Conservation (phyloP, 2,113 vertebrate species). For the Siniperca knerii region DNA sequence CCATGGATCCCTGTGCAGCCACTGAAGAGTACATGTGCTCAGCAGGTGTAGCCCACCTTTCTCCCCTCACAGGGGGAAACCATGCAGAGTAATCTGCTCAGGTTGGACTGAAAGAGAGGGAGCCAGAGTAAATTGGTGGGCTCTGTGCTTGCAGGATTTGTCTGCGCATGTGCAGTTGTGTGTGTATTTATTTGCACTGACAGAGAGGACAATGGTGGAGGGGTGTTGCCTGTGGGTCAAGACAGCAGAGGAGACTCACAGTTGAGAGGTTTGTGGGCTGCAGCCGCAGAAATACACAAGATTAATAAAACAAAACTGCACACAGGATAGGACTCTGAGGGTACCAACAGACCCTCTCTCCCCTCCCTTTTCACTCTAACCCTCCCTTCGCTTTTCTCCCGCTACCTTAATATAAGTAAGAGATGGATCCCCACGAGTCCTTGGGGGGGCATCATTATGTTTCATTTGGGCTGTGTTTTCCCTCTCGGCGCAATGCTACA, state of each 20-base stretch:
- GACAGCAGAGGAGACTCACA: conserved; percentile 64
- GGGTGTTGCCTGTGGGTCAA: conserved; percentile 65
- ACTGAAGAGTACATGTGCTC: conserved; percentile 47
- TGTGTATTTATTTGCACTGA: conserved; percentile 63
- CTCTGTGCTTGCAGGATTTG: conserved; percentile 28
- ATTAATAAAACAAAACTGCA: conserved; percentile 84
- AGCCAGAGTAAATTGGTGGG: conserved; percentile 43
- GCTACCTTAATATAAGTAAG: conserved; percentile 74
- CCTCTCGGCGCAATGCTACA: conserved; percentile 39
- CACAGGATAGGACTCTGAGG: conserved; percentile 67
- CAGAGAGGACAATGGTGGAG: conserved; percentile 28
- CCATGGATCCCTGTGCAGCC: conserved; percentile 35
- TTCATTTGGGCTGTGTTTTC: conserved; percentile 69
- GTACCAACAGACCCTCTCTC: conserved; percentile 50
- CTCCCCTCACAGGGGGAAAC: conserved; percentile 28
- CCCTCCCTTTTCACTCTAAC: conserved; percentile 38
- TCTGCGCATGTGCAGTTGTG: conserved; percentile 34
- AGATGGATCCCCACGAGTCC: conserved; percentile 75
- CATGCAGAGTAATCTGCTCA: conserved; percentile 51
- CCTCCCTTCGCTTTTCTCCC: conserved; percentile 43
- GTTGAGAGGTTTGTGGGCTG: conserved; percentile 69
- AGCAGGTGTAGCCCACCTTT: conserved; percentile 65
- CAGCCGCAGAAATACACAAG: conserved; percentile 73
- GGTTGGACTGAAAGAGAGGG: conserved; percentile 28
- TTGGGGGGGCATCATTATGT: conserved; percentile 53